Evolutionary conservation across 1,140 invertebrate species (phyloP).

Genomic region (Drosophila tristis): DNA sequence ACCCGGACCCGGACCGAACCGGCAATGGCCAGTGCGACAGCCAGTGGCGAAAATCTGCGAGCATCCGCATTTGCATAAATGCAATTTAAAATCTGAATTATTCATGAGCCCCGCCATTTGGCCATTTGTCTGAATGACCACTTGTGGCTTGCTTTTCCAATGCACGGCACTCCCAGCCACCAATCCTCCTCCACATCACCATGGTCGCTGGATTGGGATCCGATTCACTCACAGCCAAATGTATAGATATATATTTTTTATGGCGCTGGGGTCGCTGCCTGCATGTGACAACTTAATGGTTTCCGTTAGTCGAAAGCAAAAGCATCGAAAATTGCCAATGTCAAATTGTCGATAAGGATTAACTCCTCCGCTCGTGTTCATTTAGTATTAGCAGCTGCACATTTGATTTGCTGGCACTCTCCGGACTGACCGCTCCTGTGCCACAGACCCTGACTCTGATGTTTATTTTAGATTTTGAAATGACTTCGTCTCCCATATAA

Average conservation of each 20-base stretch:
- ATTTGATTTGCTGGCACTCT: slow-evolving; percentile 63
- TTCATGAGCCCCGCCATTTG: slow-evolving; percentile 79
- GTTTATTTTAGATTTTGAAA: slow-evolving; percentile 74
- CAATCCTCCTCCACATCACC: not conserved
- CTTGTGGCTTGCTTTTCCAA: slow-evolving; percentile 76
- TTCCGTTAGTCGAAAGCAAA: slow-evolving; percentile 78
- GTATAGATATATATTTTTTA: slow-evolving; percentile 46
- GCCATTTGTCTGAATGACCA: slow-evolving; percentile 82
- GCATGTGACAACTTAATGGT: slow-evolving; percentile 81
- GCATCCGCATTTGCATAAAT: slow-evolving; percentile 82
- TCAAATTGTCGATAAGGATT: slow-evolving; percentile 81
- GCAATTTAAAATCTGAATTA: slow-evolving; percentile 82
- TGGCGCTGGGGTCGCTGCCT: slow-evolving; percentile 21
- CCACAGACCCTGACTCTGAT: slow-evolving; percentile 2
- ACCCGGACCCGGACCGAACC: not conserved
- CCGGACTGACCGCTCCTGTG: not conserved
- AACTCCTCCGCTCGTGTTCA: slow-evolving; percentile 78
- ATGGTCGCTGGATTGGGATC: not conserved
- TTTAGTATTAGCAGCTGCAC: slow-evolving; percentile 75
- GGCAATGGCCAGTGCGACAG: slow-evolving; percentile 46
- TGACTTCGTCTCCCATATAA: slow-evolving; percentile 34
- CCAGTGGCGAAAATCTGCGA: slow-evolving; percentile 79
- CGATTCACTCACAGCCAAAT: slow-evolving; percentile 25
- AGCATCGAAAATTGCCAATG: slow-evolving; percentile 79
- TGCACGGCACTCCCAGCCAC: slow-evolving; percentile 8